Evolutionary conservation across 2,888 invertebrate genomes (phyloP), one percentile per base, ranked within the genome.

Genomic region (Microctonus hyperodae): DNA sequence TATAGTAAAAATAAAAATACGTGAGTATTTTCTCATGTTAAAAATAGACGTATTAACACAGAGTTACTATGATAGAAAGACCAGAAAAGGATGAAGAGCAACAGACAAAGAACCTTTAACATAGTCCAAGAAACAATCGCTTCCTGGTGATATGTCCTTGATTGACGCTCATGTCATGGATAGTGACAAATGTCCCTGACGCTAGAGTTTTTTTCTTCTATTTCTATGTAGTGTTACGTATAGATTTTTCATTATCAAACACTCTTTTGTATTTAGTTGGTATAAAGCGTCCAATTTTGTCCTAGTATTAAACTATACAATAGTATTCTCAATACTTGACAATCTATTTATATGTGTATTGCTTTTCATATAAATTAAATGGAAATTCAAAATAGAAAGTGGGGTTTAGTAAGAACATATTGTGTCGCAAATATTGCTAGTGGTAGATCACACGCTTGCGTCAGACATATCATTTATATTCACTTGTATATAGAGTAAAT

Each of bases 161-260:
- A 53, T 53, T 53, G 23, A 53, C 25, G 53, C 25, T 28, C 28
- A 5, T 22, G 53, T 53, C 53, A 53, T 53, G 23, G 28, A 23
- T 53, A 53, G 44, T 53, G 53, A 53, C 53, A 53, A 53, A 53
- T 53, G 53, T 53, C 28, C 44, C 53, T 25, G n/a, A 53, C 53
- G n/a, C 53, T n/a, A 53, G 16, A 16, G 11, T 25, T 10, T 13
- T 13, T 53, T 22, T 25, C 6, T 13, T 28, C 53, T 53, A 7
- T 28, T 25, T 9, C 23, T 25, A 1, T 11, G 25, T 23, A n/a
- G 25, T 4, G 7, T 6, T 25, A 25, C 23, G 11, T 25, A 1
- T 53, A 1, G 23, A 23, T 28, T 20, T 7, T 16, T 2, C 44
- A 44, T 44, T 44, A 16, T 44, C 16, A 4, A 1, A 1, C n/a